These are phyloP conservation scores for Enchytraeus crypticus DNA, from an alignment of 2,888 invertebrate species.

Conservation along the genomic window DNA sequence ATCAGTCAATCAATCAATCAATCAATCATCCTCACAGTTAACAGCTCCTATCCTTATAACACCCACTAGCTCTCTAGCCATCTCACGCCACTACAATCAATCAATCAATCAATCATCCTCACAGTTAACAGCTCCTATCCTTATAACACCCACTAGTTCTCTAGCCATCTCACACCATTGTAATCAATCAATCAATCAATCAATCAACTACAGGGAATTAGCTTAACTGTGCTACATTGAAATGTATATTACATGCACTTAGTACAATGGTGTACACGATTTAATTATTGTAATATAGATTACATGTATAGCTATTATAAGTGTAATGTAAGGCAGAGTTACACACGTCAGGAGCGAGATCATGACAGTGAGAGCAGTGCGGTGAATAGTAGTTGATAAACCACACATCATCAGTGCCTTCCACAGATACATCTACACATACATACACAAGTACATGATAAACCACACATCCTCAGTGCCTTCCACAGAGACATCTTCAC, in stretches of 20 bases:
- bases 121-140: slow-evolving; percentile 77
- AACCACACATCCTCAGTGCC: slow-evolving; percentile 64
- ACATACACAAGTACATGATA: slow-evolving; percentile 62
- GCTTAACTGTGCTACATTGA: no score
- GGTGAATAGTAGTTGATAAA: slow-evolving; percentile 83
- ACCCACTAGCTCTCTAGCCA: slow-evolving; percentile 69
- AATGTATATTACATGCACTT: no score
- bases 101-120: slow-evolving; percentile 79
- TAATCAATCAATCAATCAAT: no score
- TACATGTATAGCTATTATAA: no score
- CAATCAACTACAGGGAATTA: no score
- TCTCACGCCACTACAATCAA: slow-evolving; percentile 62
- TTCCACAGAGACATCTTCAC: background rate
- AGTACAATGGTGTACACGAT: no score
- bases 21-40: slow-evolving; percentile 79
- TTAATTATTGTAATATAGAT: no score
- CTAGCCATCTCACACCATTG: slow-evolving; percentile 69
- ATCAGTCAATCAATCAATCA: no score
- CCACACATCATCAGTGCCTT: slow-evolving; percentile 61
- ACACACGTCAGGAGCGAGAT: slow-evolving; percentile 61
- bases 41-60: slow-evolving; percentile 73
- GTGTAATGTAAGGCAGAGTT: no score
- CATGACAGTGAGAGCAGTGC: slow-evolving; percentile 75
- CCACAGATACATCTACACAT: slow-evolving; percentile 52
- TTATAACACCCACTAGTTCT: slow-evolving; percentile 68